A percentile compares a stretch with the other conserved stretches of the same genome.
phyloP scores from a whole-genome alignment of 1,140 invertebrate genomes.

The Cotesia chilonis region DNA sequence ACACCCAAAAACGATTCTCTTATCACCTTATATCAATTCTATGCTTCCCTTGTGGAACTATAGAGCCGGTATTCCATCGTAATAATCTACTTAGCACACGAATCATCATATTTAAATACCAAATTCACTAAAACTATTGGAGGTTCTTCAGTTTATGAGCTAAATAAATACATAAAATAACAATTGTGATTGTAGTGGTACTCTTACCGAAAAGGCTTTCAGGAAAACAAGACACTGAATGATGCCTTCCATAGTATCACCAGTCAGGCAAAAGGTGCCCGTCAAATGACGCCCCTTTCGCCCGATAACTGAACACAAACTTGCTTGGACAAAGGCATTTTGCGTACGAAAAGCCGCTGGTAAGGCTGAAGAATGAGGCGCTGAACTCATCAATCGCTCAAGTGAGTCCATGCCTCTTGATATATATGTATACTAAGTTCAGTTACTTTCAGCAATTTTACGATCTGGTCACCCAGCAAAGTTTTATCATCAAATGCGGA shows the following conservation, averaged over 20 bases:
- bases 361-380: conserved; percentile 72
- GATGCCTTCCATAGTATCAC: conserved; percentile 91
- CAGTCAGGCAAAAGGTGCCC: conserved; percentile 86
- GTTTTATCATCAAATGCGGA: not conserved
- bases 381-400: conserved; percentile 77
- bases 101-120: not conserved
- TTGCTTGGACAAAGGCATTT: conserved; percentile 78
- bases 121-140: no score
- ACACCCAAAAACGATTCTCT: conserved; percentile 25
- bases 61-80: not conserved
- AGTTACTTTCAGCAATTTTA: no score
- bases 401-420: conserved; percentile 75
- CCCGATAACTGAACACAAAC: conserved; percentile 76
- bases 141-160: no score
- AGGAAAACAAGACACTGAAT: conserved; percentile 91
- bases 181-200: not conserved
- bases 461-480: no score
- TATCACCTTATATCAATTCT: conserved; percentile 23
- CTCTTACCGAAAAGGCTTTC: conserved; percentile 90
- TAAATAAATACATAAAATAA: not conserved
- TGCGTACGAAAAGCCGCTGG: conserved; percentile 70
- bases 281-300: conserved; percentile 82
- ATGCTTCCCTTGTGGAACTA: not conserved
- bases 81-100: no score
- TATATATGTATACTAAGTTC: not conserved